phyloP scores from a whole-genome alignment of 2,888 invertebrate species.

The Meloe dianella region DNA sequence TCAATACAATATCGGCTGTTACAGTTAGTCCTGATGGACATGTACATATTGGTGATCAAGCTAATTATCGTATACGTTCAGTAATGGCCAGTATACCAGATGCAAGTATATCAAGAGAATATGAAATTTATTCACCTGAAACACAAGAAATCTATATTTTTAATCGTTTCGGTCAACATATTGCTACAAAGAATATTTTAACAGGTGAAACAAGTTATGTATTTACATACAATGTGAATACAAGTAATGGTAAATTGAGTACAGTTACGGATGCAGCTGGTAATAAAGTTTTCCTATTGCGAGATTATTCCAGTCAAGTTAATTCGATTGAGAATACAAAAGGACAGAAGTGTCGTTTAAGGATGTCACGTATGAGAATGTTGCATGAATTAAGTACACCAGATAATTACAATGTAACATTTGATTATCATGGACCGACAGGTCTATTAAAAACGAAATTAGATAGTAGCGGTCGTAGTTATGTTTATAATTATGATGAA shows the following conservation, averaged over 20 bases:
- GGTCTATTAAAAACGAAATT: constrained; percentile 87
- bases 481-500: constrained; percentile 93
- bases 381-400: constrained; percentile 89
- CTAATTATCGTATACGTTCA: constrained; percentile 84
- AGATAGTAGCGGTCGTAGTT: constrained; percentile 88
- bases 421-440: constrained; percentile 90
- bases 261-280: constrained; percentile 93
- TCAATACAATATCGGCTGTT: constrained; percentile 91
- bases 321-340: constrained; percentile 94
- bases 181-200: constrained; percentile 91
- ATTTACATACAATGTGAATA: constrained; percentile 96
- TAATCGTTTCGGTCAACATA: constrained; percentile 93
- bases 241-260: constrained; percentile 92
- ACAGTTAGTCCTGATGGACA: constrained; percentile 93
- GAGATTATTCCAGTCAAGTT: constrained; percentile 86
- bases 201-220: constrained; percentile 92
- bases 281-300: constrained; percentile 81
- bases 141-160: constrained; percentile 94
- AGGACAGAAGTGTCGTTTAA: constrained; percentile 86
- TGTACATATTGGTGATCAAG: constrained; percentile 95
- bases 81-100: constrained; percentile 90
- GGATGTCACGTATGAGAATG: constrained; percentile 93
- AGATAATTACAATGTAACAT: constrained; percentile 91
- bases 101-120: constrained; percentile 81
- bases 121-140: constrained; percentile 93